phyloP scores from a whole-genome alignment of 2,888 invertebrate species.

The Endotricha flammealis region DNA sequence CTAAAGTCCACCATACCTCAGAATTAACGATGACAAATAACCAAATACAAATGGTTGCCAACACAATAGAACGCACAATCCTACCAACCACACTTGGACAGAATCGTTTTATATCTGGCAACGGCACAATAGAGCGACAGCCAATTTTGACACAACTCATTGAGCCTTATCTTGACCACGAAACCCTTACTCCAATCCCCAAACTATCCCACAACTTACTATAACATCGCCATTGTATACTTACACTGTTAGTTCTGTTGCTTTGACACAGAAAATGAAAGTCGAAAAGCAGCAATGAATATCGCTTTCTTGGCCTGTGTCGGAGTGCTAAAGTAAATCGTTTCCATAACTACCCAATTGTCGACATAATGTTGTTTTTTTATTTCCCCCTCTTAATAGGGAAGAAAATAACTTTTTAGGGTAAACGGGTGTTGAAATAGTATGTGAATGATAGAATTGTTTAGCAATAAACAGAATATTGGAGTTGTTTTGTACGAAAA shows the following conservation, averaged over 20 bases:
- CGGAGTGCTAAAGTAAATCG: constrained; percentile 26
- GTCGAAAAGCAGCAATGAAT: constrained; percentile 20
- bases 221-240: not conserved
- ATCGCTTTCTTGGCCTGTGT: constrained; percentile 8
- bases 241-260: constrained; percentile 21
- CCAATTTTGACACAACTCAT: constrained; percentile 58
- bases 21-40: too few relatives aligned
- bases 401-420: constrained; percentile 32
- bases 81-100: not conserved
- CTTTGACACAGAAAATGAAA: not conserved
- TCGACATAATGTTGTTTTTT: constrained; percentile 38
- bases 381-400: constrained; percentile 50
- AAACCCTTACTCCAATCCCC: constrained; percentile 15
- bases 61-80: not conserved
- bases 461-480: constrained; percentile 6
- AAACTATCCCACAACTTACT: constrained; percentile 2
- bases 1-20: too few relatives aligned
- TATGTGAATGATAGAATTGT: constrained; percentile 9
- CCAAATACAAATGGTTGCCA: too few relatives aligned
- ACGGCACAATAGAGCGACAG: constrained; percentile 43
- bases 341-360: constrained; percentile 40
- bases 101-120: not conserved
- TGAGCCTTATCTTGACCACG: constrained; percentile 51
- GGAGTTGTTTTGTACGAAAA: constrained; percentile 3
- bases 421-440: constrained; percentile 7